Conservation (phyloP, 1,140 invertebrate genomes). For the Alviniconcha marisindica region DNA sequence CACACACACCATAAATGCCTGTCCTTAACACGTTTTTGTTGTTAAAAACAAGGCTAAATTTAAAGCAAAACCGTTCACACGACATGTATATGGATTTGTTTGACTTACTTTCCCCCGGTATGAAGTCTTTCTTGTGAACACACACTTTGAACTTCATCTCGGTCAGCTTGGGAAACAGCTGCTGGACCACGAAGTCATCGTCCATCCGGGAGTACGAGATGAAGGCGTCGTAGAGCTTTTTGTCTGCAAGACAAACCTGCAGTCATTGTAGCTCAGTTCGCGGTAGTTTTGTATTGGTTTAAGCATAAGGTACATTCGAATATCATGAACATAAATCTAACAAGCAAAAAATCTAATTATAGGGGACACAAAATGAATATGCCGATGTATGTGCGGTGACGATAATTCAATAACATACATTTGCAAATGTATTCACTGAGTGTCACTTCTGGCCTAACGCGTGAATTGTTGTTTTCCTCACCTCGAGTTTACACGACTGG, state of each 20-base stretch:
- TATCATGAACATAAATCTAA: too few species aligned
- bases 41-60: background rate
- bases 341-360: too few species aligned
- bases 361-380: too few species aligned
- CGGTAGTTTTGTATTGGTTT: too few species aligned
- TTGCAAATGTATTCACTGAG: too few species aligned
- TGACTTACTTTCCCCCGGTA: conserved; percentile 66
- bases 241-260: conserved; percentile 53
- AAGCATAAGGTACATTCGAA: too few species aligned
- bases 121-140: conserved; percentile 69
- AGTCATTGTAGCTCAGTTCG: background rate
- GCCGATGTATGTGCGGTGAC: too few species aligned
- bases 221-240: conserved; percentile 69
- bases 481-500: too few species aligned
- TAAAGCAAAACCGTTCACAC: background rate
- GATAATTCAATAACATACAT: too few species aligned
- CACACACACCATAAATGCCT: too few species aligned
- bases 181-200: conserved; percentile 63
- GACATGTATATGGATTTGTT: background rate
- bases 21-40: background rate
- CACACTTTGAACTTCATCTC: conserved; percentile 68
- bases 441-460: too few species aligned
- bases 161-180: conserved; percentile 63
- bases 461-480: too few species aligned
- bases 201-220: conserved; percentile 66